Percentiles rank a stretch among this genome's conserved stretches.
Evolutionary conservation across 2,113 vertebrate genomes (phyloP).

Genomic region (Columba livia): DNA sequence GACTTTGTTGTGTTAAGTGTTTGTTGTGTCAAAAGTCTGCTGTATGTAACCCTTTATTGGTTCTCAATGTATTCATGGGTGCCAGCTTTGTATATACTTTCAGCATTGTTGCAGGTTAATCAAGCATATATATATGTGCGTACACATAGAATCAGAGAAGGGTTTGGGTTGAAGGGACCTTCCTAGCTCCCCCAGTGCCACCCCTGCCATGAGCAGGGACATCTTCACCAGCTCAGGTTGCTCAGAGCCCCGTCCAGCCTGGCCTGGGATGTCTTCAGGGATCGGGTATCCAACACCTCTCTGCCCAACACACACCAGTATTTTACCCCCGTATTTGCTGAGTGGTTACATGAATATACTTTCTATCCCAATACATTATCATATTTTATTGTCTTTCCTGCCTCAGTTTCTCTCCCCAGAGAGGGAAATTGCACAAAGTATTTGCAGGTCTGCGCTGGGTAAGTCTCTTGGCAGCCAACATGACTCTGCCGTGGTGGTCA

Average conservation of each 20-base stretch:
- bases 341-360: background rate
- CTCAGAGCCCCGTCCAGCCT: too few relatives aligned
- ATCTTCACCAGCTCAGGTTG: too few relatives aligned
- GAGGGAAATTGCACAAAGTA: background rate
- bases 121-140: fast-evolving
- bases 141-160: too few relatives aligned
- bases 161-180: too few relatives aligned
- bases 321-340: background rate
- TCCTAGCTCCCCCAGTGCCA: too few relatives aligned
- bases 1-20: background rate
- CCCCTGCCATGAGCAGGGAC: too few relatives aligned
- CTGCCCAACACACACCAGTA: too few relatives aligned
- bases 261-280: too few relatives aligned
- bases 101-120: background rate
- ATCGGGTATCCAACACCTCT: too few relatives aligned
- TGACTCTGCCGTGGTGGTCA: background rate
- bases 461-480: fast-evolving
- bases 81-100: fast-evolving
- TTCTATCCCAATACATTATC: background rate
- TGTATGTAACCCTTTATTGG: background rate
- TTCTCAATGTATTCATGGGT: background rate
- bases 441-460: background rate
- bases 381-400: background rate
- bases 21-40: background rate
- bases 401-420: background rate